Evolutionary conservation across 2,888 invertebrate genomes (phyloP), one percentile per base, ranked within the genome.

Genomic region (Subacronicta megacephala): DNA sequence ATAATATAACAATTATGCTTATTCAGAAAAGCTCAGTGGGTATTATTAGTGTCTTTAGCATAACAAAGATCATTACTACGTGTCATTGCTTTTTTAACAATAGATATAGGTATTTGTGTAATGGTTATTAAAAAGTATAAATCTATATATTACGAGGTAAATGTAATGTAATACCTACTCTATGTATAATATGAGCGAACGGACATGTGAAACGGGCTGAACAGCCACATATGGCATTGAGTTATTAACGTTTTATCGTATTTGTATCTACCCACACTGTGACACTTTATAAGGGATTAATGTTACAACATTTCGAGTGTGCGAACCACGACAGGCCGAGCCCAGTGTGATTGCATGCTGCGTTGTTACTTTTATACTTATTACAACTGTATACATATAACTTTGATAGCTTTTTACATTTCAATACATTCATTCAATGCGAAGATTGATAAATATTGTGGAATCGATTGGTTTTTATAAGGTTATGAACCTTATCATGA

Each of bases 141-240:
- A 26, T 26, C 2, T 26, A 9, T 0, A 13, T 36, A 35, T 44
- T 26, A 29, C 35, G 23, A 42, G 36, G 17, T 38, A 46, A 37
- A 20, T 52, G 16, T 31, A 37, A 20, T 52, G 16, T 31, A 50
- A 20, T 45, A 31, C n/a, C 7, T 43, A n/a, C 20, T n/a, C n/a
- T 53, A 38, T 29, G 6, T 52, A 38, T 18, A 53, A 29, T 44
- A 29, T 45, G 41, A 31, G 47, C 40, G 36, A 40, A 31, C 31
- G 38, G 56, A 70, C 77, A 78, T 81, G 82, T 80, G 78, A 82
- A 85, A 78, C 82, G 68, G 80, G 70, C 80, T 84, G 81, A 63
- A 66, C 72, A 62, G 72, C 81, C 82, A 77, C 82, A 80, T 83
- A 81, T 82, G 85, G 87, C 80, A 85, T 88, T 89, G 87, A 80